Percentiles rank a stretch among this genome's conserved stretches.
Evolutionary conservation across 2,113 vertebrate genomes (phyloP).

Genomic region (Dasyurus viverrinus): DNA sequence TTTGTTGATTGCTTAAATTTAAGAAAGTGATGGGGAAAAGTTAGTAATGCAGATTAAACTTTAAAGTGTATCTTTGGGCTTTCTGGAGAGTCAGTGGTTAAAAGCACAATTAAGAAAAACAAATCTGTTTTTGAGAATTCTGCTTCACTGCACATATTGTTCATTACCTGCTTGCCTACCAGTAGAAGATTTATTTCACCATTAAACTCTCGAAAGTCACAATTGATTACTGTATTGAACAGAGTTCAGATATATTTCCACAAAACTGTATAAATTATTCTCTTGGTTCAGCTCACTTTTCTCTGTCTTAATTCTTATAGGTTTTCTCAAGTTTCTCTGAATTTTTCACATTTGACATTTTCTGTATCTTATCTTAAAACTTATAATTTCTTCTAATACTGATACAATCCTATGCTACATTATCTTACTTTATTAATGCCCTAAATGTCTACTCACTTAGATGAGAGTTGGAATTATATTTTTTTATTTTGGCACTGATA

Average conservation of each 20-base stretch:
- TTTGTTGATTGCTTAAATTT: neutral
- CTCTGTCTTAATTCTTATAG: neutral
- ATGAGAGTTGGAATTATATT: neutral
- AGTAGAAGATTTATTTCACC: neutral
- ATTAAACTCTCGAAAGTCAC: neutral
- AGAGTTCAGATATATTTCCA: neutral
- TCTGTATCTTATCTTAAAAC: no score
- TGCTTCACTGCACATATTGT: neutral
- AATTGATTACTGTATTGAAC: neutral
- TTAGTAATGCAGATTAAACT: neutral
- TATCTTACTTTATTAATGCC: no score
- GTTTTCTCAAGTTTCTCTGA: no score
- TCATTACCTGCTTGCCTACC: neutral
- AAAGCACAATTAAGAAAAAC: neutral
- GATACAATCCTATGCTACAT: no score
- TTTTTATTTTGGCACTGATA: constrained; percentile 2
- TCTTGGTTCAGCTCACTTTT: neutral
- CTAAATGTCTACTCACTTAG: neutral
- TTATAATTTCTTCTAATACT: no score
- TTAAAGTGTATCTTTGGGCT: neutral
- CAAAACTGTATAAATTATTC: neutral
- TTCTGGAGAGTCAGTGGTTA: neutral
- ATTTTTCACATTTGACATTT: no score
- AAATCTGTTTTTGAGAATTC: neutral
- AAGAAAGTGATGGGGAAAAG: neutral